Evolutionary conservation across 2,888 invertebrate species (phyloP).

Genomic region (Boloria selene): DNA sequence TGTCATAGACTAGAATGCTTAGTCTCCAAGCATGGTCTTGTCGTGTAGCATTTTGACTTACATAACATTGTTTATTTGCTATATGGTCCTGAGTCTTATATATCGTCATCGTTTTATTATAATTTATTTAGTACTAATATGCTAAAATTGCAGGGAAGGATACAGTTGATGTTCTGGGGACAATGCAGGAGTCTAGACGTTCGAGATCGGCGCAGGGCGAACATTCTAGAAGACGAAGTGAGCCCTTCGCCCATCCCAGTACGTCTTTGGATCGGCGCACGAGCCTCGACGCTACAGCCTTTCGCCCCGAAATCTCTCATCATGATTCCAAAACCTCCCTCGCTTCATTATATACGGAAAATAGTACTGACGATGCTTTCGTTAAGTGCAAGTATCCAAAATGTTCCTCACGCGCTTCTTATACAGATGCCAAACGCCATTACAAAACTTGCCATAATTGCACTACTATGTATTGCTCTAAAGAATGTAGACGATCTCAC

Average conservation of each 20-base stretch:
- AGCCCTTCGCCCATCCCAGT: slow-evolving; percentile 66
- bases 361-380: slow-evolving; percentile 78
- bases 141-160: slow-evolving; percentile 71
- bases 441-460: slow-evolving; percentile 98
- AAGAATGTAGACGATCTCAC: slow-evolving; percentile 93
- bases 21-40: slow-evolving; percentile 46
- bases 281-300: slow-evolving; percentile 82
- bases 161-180: slow-evolving; percentile 80
- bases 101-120: neutral
- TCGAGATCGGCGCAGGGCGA: slow-evolving; percentile 71
- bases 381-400: slow-evolving; percentile 91
- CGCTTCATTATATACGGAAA: slow-evolving; percentile 73
- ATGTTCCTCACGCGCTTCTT: slow-evolving; percentile 87
- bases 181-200: slow-evolving; percentile 70
- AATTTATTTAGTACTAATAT: slow-evolving; percentile 26
- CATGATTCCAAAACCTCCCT: slow-evolving; percentile 74
- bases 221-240: slow-evolving; percentile 73
- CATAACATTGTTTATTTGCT: slow-evolving; percentile 38
- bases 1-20: slow-evolving; percentile 42
- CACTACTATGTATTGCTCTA: slow-evolving; percentile 95
- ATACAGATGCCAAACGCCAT: slow-evolving; percentile 89
- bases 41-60: slow-evolving; percentile 43
- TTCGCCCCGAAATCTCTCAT: slow-evolving; percentile 64
- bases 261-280: slow-evolving; percentile 80
- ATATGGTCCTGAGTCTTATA: slow-evolving; percentile 64